Evolutionary conservation across 1,140 invertebrate genomes (phyloP).

Genomic region (Brachionus manjavacas): DNA sequence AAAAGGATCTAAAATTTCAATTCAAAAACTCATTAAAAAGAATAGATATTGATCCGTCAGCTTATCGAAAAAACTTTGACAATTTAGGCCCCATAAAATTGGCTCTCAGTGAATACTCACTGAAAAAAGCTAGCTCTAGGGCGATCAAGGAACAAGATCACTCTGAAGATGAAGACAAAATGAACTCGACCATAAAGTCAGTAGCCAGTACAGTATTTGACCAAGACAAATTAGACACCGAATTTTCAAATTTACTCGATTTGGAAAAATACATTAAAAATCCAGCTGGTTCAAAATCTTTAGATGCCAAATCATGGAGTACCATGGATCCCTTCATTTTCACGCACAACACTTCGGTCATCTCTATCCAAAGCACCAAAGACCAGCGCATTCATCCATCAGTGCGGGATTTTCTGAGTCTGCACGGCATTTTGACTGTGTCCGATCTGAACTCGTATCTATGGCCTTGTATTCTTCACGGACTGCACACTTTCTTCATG

Average conservation of each 20-base stretch:
- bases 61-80: background rate
- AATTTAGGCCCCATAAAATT: background rate
- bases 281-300: background rate
- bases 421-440: background rate
- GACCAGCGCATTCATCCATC: background rate
- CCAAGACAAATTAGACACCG: background rate
- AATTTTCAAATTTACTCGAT: background rate
- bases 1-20: background rate
- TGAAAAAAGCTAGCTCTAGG: background rate
- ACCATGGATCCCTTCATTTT: background rate
- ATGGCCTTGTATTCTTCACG: background rate
- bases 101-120: background rate
- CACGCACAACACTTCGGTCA: background rate
- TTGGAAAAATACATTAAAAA: background rate
- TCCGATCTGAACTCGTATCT: background rate
- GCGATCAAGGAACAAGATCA: background rate
- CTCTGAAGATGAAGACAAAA: background rate
- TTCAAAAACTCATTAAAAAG: background rate
- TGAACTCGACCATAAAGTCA: background rate
- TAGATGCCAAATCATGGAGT: background rate
- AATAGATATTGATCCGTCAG: background rate
- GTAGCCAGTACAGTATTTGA: background rate
- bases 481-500: background rate
- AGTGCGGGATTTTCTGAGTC: background rate
- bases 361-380: background rate